phyloP scores from a whole-genome alignment of 2,888 invertebrate genomes.

The Ophion obscuratus region DNA sequence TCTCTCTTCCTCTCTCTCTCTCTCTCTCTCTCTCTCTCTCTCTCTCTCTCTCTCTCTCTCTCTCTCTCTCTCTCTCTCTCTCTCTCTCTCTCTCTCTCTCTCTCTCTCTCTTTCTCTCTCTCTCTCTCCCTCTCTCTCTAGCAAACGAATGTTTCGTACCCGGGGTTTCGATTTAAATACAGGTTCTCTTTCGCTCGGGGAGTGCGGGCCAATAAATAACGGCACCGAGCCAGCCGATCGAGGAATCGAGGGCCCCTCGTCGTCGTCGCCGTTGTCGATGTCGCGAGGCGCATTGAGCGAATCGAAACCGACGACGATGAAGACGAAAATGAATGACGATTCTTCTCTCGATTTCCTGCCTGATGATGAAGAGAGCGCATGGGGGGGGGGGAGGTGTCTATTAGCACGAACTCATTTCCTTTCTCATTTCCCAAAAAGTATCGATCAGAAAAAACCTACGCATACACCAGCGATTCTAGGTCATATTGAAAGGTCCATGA shows the following conservation, averaged over 20 bases:
- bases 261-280: slow-evolving; percentile 24
- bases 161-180: slow-evolving; percentile 62
- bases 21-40: too few relatives aligned
- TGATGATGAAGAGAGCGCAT: background rate
- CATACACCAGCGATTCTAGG: slow-evolving; percentile 4
- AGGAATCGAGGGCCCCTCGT: slow-evolving; percentile 31
- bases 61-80: too few relatives aligned
- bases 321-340: background rate
- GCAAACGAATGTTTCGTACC: background rate
- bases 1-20: background rate
- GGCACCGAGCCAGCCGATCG: slow-evolving; percentile 54
- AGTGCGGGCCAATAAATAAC: slow-evolving; percentile 61
- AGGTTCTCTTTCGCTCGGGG: slow-evolving; percentile 42
- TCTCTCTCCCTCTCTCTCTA: background rate
- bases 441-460: slow-evolving; percentile 34
- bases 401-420: slow-evolving; percentile 49
- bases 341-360: slow-evolving; percentile 13
- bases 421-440: slow-evolving; percentile 64
- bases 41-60: too few relatives aligned
- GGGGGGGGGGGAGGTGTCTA: background rate
- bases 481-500: background rate
- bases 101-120: too few relatives aligned
- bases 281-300: slow-evolving; percentile 50
- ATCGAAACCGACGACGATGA: slow-evolving; percentile 24
- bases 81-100: background rate